A percentile compares a stretch with the other conserved stretches of the same genome.
phyloP scores from a whole-genome alignment of 2,113 vertebrate species.

The Neolamprologus cancellatus region DNA sequence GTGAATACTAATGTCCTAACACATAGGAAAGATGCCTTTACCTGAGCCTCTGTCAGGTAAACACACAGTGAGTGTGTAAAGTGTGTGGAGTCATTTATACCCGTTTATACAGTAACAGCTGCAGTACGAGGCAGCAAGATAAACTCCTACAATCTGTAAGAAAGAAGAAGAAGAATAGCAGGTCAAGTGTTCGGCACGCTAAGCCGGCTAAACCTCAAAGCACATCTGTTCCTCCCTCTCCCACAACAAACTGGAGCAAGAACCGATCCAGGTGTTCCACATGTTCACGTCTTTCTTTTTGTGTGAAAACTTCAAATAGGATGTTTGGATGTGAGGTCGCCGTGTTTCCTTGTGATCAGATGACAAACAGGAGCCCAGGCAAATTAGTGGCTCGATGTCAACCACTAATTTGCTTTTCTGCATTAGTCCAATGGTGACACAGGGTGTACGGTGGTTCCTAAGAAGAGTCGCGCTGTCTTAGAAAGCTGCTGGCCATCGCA shows the following conservation, averaged over 20 bases:
- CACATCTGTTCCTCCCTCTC: background rate
- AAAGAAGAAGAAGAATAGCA: background rate
- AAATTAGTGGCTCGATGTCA: too few relatives aligned
- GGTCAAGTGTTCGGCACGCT: background rate
- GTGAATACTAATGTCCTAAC: constrained; percentile 71
- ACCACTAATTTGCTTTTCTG: background rate
- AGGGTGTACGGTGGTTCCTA: background rate
- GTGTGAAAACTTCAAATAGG: background rate
- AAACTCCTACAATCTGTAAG: background rate
- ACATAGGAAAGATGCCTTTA: background rate
- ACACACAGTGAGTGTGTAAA: background rate
- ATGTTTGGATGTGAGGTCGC: background rate
- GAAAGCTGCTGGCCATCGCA: background rate
- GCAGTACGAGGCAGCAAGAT: background rate
- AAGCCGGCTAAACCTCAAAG: background rate
- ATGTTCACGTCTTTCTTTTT: background rate
- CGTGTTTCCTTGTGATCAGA: background rate
- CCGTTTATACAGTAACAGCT: background rate
- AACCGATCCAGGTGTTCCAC: background rate
- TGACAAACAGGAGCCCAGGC: background rate
- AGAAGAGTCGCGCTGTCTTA: background rate
- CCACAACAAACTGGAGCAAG: background rate
- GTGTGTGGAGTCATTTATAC: background rate
- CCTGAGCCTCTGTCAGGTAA: background rate
- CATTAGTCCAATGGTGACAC: background rate